Percentiles rank a stretch among this genome's conserved stretches.
Evolutionary conservation across 1,140 invertebrate species (phyloP).

Genomic region (Chlorops oryzae): DNA sequence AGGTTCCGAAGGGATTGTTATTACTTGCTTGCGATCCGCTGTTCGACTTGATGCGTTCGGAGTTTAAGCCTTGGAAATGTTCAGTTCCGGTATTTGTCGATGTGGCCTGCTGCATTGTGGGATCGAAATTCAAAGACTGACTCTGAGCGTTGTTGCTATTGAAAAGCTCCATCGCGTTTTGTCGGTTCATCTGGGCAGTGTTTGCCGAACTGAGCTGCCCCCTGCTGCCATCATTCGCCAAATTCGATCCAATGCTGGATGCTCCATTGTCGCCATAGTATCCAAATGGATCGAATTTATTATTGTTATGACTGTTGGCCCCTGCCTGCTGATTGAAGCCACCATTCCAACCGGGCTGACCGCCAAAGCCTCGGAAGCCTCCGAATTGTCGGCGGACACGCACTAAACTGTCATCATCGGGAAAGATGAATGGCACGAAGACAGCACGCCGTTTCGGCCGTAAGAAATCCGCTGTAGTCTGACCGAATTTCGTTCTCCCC

Average conservation of each 20-base stretch:
- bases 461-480: conserved; percentile 28
- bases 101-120: conserved; percentile 31
- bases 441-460: conserved; percentile 34
- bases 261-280: conserved; percentile 23
- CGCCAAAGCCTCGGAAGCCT: conserved; percentile 12
- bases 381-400: conserved; percentile 27
- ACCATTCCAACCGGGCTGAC: conserved; percentile 10
- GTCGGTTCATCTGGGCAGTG: conserved; percentile 24
- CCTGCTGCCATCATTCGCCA: conserved; percentile 37
- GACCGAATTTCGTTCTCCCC: conserved; percentile 25
- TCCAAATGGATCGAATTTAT: conserved; percentile 22
- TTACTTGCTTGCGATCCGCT: conserved; percentile 33
- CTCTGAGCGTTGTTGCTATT: conserved; percentile 32
- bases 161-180: conserved; percentile 16
- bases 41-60: conserved; percentile 26
- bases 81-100: conserved; percentile 36
- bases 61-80: conserved; percentile 20
- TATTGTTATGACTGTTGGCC: conserved; percentile 35
- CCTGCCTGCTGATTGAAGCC: conserved; percentile 40
- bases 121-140: conserved; percentile 34
- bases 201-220: conserved; percentile 43
- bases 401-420: conserved; percentile 14
- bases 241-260: conserved; percentile 40
- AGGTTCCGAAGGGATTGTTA: conserved; percentile 33
- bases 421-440: conserved; percentile 33